Conservation (phyloP, 2,888 invertebrate genomes). For the Limnephilus rhombicus region DNA sequence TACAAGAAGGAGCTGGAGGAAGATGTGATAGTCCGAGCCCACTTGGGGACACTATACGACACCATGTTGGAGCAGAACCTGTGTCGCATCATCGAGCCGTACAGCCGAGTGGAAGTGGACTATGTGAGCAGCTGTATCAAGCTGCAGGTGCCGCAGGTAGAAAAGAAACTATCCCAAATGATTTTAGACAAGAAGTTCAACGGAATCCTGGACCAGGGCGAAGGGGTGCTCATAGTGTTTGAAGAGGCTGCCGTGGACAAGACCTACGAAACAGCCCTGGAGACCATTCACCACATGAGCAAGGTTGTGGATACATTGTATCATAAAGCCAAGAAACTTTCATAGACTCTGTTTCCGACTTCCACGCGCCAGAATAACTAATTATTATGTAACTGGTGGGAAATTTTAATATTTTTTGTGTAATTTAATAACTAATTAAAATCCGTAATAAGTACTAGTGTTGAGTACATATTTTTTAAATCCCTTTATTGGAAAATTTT, state of each 20-base stretch:
- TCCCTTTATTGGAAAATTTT: conserved; percentile 28
- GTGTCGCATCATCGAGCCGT: conserved; percentile 98
- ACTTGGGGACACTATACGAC: conserved; percentile 97
- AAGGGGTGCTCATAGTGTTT: conserved; percentile 98
- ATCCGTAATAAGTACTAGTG: conserved; percentile 28
- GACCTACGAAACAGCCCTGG: conserved; percentile 97
- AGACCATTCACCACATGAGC: conserved; percentile 99
- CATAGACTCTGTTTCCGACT: conserved; percentile 77
- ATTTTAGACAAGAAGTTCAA: conserved; percentile 98
- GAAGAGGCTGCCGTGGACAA: conserved; percentile 96
- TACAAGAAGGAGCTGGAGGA: conserved; percentile 94
- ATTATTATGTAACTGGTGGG: conserved; percentile 23
- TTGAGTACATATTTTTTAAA: conserved; percentile 37
- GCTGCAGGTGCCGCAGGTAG: conserved; percentile 93
- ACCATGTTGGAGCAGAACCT: conserved; percentile 99
- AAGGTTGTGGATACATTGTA: conserved; percentile 99
- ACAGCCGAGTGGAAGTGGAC: conserved; percentile 96
- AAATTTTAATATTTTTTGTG: conserved; percentile 44
- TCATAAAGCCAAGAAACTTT: conserved; percentile 99
- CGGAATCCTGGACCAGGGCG: conserved; percentile 98
- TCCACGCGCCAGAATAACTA: background rate
- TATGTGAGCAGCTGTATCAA: conserved; percentile 95
- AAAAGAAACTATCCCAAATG: conserved; percentile 99
- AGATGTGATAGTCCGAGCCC: conserved; percentile 97
- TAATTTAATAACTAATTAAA: conserved; percentile 47